Percentiles rank a stretch among this genome's conserved stretches.
Evolutionary conservation across 2,113 vertebrate genomes (phyloP).

Genomic region (Apistogramma diplotaenia): DNA sequence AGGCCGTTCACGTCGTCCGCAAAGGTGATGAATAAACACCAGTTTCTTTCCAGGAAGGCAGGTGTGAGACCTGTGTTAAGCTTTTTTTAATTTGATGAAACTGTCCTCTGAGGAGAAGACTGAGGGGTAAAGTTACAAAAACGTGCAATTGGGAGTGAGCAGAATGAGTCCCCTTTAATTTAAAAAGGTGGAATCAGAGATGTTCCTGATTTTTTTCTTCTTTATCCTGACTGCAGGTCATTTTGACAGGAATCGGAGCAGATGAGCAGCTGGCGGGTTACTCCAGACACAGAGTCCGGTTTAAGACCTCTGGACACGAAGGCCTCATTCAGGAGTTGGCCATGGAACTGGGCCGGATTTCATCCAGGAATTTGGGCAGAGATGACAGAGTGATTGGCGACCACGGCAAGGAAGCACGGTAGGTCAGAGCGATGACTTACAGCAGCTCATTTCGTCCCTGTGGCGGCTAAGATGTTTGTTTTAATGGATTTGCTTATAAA

Average conservation of each 20-base stretch:
- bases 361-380: conserved; percentile 91
- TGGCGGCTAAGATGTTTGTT: not conserved
- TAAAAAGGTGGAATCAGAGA: not conserved
- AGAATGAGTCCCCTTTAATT: not conserved
- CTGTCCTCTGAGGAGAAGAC: not conserved
- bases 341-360: conserved; percentile 90
- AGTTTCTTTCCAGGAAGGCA: not conserved
- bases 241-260: conserved; percentile 92
- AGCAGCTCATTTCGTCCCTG: not conserved
- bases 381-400: conserved; percentile 92
- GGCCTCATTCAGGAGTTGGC: conserved; percentile 85
- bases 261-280: conserved; percentile 97
- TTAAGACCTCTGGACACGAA: conserved; percentile 76
- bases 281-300: conserved; percentile 87
- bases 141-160: not conserved
- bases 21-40: conserved; percentile 78
- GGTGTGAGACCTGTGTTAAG: not conserved
- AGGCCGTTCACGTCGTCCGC: conserved; percentile 80
- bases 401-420: conserved; percentile 95
- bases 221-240: conserved; percentile 71
- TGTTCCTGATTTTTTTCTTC: not conserved
- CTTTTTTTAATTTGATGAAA: not conserved
- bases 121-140: not conserved
- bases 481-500: not conserved
- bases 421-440: not conserved